Base-by-base conservation (phyloP, 2,113 vertebrate species). In the Sorex fumeus region DNA sequence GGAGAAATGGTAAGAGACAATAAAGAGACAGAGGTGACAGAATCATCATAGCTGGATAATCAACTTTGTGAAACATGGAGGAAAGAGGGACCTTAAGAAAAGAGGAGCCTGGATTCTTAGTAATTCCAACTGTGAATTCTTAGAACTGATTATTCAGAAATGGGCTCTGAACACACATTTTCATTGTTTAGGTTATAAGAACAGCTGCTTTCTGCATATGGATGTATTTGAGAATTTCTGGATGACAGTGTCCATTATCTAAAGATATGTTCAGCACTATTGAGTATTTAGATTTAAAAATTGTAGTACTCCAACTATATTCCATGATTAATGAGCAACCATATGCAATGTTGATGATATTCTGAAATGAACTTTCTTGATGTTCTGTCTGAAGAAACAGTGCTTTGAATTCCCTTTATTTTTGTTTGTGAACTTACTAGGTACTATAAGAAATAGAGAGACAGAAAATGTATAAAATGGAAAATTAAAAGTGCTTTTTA, bases 211-310 rank as follows among this genome's bases (percentile, higher is more conserved):
- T 74, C 43, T 43, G 70, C 28, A 60, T 11, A 43, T 1, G 45
- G 34, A 78, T 53, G 25, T 12, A 32, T 88, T 77, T 25, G 91
- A 90, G 32, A 72, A 32, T 90, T 95, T 91, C 62, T 77, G 57
- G 85, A 84, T 69, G 19, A 50, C 21, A 57, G 13, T 45, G 43
- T 92, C 72, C 30, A 9, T 81, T 74, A 62, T 66, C 21, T 60
- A 78, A 43, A 81, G 60, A 8, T 78, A 34, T 66, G 23, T 70
- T 95, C 34, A 91, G 40, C 28, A 78, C 3, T 70, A 3, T 30
- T 66, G 53, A 25, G 2, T 74, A 71, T 12, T 23, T 43, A 53
- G 64, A 71, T 34, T 67, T 19, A 75, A 70, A 79, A 67, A 57
- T 67, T 10, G 25, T 47, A 30, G 69, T 18, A 32, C 28, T 79